Evolutionary conservation across 2,888 invertebrate species (phyloP).

Genomic region (Cataglyphis rosenhaueri): DNA sequence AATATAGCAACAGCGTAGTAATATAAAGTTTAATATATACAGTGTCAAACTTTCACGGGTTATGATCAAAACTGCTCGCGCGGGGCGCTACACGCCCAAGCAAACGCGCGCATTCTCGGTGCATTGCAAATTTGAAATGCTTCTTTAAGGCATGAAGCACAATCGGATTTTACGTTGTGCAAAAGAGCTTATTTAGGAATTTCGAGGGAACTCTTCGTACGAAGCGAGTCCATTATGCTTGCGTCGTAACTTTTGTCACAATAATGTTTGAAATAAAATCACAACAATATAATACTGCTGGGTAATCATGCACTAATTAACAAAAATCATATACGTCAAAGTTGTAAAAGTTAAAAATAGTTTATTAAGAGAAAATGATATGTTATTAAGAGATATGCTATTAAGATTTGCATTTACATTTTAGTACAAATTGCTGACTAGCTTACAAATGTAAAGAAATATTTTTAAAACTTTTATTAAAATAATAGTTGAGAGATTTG

Average conservation of each 20-base stretch:
- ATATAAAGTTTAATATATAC: slow-evolving; percentile 68
- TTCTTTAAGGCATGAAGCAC: slow-evolving; percentile 57
- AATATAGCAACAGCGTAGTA: slow-evolving; percentile 1
- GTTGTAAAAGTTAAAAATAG: slow-evolving; percentile 8
- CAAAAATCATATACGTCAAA: slow-evolving; percentile 12
- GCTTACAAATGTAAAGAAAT: slow-evolving; percentile 15
- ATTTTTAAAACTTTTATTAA: slow-evolving; percentile 19
- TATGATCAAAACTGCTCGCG: slow-evolving; percentile 62
- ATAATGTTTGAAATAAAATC: slow-evolving; percentile 22
- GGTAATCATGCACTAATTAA: slow-evolving; percentile 18
- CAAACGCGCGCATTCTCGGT: neutral
- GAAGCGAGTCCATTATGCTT: slow-evolving; percentile 44
- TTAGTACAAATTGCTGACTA: slow-evolving; percentile 28
- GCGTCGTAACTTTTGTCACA: neutral
- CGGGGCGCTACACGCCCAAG: neutral
- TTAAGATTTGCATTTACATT: slow-evolving; percentile 29
- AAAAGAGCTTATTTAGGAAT: slow-evolving; percentile 47
- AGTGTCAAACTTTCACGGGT: slow-evolving; percentile 63
- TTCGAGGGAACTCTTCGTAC: slow-evolving; percentile 37
- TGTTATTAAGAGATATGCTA: slow-evolving; percentile 25
- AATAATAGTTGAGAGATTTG: neutral
- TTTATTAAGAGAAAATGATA: neutral
- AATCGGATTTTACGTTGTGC: slow-evolving; percentile 54
- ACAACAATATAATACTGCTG: slow-evolving; percentile 4
- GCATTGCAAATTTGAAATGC: slow-evolving; percentile 33